Base-by-base conservation (phyloP, 2,797 vertebrate species). In the Heterohyrax brucei region DNA sequence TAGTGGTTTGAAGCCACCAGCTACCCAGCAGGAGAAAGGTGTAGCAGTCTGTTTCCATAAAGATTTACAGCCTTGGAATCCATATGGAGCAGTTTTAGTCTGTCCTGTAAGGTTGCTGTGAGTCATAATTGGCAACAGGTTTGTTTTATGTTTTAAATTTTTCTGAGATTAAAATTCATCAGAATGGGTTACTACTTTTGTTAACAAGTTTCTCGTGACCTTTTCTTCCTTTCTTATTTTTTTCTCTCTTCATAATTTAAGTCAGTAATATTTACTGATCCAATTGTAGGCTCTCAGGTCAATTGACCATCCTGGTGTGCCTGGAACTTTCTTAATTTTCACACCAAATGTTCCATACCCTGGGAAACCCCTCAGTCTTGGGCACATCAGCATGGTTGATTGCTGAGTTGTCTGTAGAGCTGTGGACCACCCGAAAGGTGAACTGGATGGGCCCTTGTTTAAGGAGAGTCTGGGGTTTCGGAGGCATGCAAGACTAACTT, bases 121-220 rank as follows among this genome's bases (percentile, higher is more conserved):
- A 72, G 68, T 72, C 16, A 16, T 28, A 70, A 72, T 16, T 30
- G n/a, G 66, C 64, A n/a, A 7, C 14, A 6, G 2, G 16, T 26
- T 64, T 64, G 4, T 26, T 64, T 26, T 64, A 39, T 39, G 7
- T 7, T 64, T 64, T 64, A 26, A 72, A 50, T 89, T n/a, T 73
- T 46, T 24, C 10, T n/a, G 18, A 85, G 80, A 95, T 64, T 10
- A 76, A 80, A 88, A 85, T 81, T 96, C 39, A 86, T 76, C 62
- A 86, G 16, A 80, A 70, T 28, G 28, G 28, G 4, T 5, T 5
- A 76, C 10, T 1, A 1, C 0, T 64, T 94, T 88, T 68, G 48
- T 4, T 88, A 84, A 66, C 68, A 86, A 30, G 33, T 75, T 91
- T 94, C 19, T 24, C 53, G n/a, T 12, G 4, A n/a, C 9, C 70